phyloP scores from a whole-genome alignment of 2,888 invertebrate genomes.

The Drosophila koepferae region DNA sequence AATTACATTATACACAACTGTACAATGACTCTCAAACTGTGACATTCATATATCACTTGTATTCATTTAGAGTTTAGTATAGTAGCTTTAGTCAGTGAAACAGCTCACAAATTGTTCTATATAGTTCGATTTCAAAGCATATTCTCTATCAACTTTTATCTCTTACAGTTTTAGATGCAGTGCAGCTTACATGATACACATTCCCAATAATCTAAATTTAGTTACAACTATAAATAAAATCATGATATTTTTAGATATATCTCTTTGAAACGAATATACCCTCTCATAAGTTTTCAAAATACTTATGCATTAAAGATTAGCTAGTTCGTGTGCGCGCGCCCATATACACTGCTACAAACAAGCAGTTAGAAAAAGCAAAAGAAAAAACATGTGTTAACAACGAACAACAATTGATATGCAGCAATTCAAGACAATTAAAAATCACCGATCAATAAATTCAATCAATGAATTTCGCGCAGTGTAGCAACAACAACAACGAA shows the following conservation, averaged over 20 bases:
- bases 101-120: too few species aligned
- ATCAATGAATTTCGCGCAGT: slow-evolving; percentile 44
- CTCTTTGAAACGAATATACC: neutral
- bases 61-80: neutral
- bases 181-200: neutral
- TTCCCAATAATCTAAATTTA: neutral
- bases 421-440: slow-evolving; percentile 23
- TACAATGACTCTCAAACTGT: neutral
- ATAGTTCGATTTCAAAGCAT: too few species aligned
- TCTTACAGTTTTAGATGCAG: neutral
- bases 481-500: slow-evolving; percentile 29
- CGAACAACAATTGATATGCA: neutral
- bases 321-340: slow-evolving; percentile 15
- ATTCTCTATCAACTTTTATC: neutral
- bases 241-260: neutral
- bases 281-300: neutral
- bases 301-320: neutral
- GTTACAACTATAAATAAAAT: neutral
- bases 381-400: neutral
- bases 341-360: slow-evolving; percentile 32
- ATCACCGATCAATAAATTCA: neutral
- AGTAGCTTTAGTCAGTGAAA: too few species aligned
- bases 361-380: too few species aligned
- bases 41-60: neutral
- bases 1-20: neutral